Conservation (phyloP, 2,113 vertebrate species). For the Irena cyanogastra region DNA sequence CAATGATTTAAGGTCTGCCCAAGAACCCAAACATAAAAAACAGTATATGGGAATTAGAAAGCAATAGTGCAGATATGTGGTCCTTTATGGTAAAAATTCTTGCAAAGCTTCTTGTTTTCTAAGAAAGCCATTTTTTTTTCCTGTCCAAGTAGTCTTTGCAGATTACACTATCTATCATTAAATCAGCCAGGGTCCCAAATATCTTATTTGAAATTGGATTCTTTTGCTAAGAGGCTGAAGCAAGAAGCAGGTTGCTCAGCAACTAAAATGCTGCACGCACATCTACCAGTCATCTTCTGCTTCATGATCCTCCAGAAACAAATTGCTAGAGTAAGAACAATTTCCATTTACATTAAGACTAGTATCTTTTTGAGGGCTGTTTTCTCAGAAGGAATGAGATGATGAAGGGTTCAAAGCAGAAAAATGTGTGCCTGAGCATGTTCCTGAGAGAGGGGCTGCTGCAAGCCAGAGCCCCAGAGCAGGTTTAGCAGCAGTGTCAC, state of each 20-base stretch:
- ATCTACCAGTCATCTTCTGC: not conserved
- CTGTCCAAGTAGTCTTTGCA: not conserved
- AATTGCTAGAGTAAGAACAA: not conserved
- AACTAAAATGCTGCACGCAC: not conserved
- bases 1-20: not conserved
- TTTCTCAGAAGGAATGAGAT: not conserved
- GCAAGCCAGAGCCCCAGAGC: not conserved
- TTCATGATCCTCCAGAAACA: not conserved
- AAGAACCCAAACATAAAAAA: not conserved
- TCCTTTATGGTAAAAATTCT: not conserved
- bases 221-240: not conserved
- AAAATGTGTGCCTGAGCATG: not conserved
- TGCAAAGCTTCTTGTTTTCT: not conserved
- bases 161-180: not conserved
- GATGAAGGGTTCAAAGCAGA: not conserved
- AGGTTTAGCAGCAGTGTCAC: not conserved
- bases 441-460: not conserved
- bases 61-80: not conserved
- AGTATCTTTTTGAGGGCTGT: not conserved
- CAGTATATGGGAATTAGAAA: not conserved
- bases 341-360: not conserved
- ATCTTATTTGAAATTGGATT: not conserved
- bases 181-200: not conserved
- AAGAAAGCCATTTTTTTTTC: not conserved
- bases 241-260: constrained; percentile 31